These are phyloP conservation scores for Neoseiulus cucumeris DNA, from an alignment of 1,140 invertebrate species.

Conservation along the genomic window DNA sequence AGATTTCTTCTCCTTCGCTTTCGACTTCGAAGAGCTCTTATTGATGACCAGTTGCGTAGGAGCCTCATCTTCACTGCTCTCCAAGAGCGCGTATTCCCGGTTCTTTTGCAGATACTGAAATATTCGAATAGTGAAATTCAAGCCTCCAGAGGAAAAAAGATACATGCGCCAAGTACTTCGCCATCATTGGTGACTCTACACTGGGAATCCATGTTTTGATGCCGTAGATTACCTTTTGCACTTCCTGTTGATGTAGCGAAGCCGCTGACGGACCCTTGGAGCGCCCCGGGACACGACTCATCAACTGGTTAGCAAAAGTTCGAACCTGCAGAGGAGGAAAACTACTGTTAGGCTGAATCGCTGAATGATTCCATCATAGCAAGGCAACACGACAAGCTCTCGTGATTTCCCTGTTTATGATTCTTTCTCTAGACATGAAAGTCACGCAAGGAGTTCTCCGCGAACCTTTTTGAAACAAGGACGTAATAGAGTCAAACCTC, in stretches of 20 bases:
- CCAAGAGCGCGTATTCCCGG: conserved; percentile 12
- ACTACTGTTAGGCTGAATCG: background rate
- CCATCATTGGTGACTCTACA: background rate
- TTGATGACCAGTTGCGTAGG: background rate
- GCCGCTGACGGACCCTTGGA: conserved; percentile 8
- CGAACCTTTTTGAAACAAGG: background rate
- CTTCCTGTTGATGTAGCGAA: background rate
- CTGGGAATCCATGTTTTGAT: background rate
- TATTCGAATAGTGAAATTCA: background rate
- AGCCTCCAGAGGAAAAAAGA: background rate
- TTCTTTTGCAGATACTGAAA: background rate
- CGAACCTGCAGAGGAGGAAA: background rate
- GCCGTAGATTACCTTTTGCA: conserved; percentile 17
- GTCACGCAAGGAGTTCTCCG: background rate
- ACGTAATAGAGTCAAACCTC: background rate
- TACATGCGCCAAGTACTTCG: background rate
- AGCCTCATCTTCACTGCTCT: conserved; percentile 15
- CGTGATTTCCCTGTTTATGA: background rate
- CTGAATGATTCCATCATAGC: background rate
- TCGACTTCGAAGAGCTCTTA: conserved; percentile 21
- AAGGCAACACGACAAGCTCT: background rate
- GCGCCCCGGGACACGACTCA: conserved; percentile 11
- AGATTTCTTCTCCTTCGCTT: conserved; percentile 37
- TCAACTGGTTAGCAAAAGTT: background rate
- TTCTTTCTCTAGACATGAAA: background rate